These are phyloP conservation scores for Chymomyza fuscimana DNA, from an alignment of 2,888 invertebrate genomes.

Conservation along the genomic window DNA sequence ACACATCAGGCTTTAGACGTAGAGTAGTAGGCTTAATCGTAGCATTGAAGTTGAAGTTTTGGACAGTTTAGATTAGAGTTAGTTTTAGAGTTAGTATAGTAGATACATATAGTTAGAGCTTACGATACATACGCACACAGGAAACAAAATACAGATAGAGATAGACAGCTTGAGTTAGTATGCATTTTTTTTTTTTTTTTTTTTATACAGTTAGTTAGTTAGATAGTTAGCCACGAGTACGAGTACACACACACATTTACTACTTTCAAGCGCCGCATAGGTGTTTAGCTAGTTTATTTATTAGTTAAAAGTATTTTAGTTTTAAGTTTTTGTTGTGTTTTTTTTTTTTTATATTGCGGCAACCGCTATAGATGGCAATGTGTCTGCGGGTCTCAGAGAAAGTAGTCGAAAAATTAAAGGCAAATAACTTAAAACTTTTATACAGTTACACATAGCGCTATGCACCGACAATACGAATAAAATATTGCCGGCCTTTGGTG, in stretches of 20 bases:
- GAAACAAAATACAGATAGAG: conserved; percentile 38
- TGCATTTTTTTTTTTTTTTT: not conserved
- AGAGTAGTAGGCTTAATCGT: conserved; percentile 20
- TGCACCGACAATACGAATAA: conserved; percentile 8
- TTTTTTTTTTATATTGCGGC: conserved; percentile 31
- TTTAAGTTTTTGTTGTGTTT: conserved; percentile 15
- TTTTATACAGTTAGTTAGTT: conserved; percentile 20
- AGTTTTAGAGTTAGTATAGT: conserved; percentile 27
- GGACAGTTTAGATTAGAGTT: conserved; percentile 25
- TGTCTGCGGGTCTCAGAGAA: conserved; percentile 30
- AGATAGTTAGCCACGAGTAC: conserved; percentile 36
- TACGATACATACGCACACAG: conserved; percentile 39
- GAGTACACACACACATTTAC: conserved; percentile 37
- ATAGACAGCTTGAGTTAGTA: conserved; percentile 31
- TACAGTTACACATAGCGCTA: conserved; percentile 47
- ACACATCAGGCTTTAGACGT: conserved; percentile 37
- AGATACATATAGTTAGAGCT: conserved; percentile 30
- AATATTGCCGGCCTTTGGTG: conserved; percentile 20
- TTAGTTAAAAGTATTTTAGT: conserved; percentile 17
- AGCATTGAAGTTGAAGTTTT: conserved; percentile 26
- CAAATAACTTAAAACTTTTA: conserved; percentile 40
- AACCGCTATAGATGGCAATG: conserved; percentile 1
- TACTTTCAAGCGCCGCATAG: conserved; percentile 50
- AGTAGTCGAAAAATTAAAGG: conserved; percentile 23
- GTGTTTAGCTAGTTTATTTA: conserved; percentile 28